Conservation (phyloP, 2,113 vertebrate species). For the Neogobius melanostomus region DNA sequence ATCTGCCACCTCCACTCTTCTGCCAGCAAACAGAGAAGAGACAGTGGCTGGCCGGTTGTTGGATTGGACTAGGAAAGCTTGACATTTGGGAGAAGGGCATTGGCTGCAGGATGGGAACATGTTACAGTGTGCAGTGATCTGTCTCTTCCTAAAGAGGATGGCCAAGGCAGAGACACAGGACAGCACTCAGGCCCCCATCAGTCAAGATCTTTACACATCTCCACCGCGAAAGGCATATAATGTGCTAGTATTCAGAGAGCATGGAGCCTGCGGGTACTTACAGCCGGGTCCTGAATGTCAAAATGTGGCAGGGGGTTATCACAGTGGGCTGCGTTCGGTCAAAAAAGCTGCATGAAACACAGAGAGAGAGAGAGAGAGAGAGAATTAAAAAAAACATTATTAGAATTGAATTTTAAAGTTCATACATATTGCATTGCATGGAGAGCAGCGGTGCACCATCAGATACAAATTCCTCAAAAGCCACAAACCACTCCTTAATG, state of each 20-base stretch:
- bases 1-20: conserved; percentile 32
- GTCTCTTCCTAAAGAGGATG: conserved; percentile 46
- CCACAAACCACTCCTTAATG: too few relatives aligned
- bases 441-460: neutral
- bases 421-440: neutral
- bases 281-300: conserved; percentile 60
- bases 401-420: neutral
- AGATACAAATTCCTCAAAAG: too few relatives aligned
- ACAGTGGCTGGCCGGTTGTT: conserved; percentile 29
- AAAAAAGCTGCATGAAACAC: conserved; percentile 39
- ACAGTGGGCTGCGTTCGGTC: conserved; percentile 51
- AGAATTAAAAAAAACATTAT: conserved; percentile 19
- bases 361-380: conserved; percentile 3
- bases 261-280: conserved; percentile 46
- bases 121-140: conserved; percentile 57
- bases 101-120: conserved; percentile 45
- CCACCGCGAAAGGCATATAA: neutral
- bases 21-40: conserved; percentile 36
- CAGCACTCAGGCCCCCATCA: conserved; percentile 21
- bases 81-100: conserved; percentile 38
- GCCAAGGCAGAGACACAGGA: conserved; percentile 47
- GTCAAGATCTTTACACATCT: conserved; percentile 23
- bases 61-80: conserved; percentile 27
- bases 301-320: conserved; percentile 49
- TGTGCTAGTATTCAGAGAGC: neutral